A percentile compares a stretch with the other conserved stretches of the same genome.
Evolutionary conservation across 2,113 vertebrate species (phyloP).

Genomic region (Zosterops pallidus): DNA sequence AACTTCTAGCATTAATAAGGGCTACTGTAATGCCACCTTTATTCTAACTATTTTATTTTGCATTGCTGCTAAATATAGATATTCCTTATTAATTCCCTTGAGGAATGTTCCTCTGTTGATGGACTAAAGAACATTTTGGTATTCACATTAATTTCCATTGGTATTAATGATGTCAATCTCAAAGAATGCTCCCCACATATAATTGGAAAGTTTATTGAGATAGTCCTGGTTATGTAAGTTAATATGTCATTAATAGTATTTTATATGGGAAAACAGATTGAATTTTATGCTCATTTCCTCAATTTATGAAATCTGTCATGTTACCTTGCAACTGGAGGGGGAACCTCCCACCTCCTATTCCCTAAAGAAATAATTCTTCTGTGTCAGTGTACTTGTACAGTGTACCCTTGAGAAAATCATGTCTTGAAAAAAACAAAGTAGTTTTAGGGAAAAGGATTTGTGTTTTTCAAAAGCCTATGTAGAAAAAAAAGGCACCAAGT

Average conservation of each 20-base stretch:
- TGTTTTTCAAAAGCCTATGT: neutral
- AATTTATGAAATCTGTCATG: neutral
- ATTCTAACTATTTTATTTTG: neutral
- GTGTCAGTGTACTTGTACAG: neutral
- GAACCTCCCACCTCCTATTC: neutral
- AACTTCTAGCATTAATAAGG: neutral
- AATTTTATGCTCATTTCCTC: constrained; percentile 27
- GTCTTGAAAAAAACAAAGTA: neutral
- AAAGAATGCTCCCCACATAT: neutral
- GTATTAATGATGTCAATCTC: constrained; percentile 8
- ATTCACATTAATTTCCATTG: constrained; percentile 23
- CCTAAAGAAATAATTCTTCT: neutral
- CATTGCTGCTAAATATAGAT: neutral
- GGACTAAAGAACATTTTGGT: neutral
- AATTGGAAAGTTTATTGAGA: constrained; percentile 12
- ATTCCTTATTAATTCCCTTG: neutral
- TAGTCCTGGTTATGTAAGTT: neutral
- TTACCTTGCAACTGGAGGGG: neutral
- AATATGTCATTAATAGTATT: neutral
- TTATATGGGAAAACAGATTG: neutral
- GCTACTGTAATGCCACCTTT: neutral
- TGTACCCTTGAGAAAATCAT: neutral
- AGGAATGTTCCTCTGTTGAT: neutral
- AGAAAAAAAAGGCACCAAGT: neutral
- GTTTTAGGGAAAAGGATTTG: neutral